These are phyloP conservation scores for Parochlus steinenii DNA, from an alignment of 2,888 invertebrate species.

Conservation along the genomic window DNA sequence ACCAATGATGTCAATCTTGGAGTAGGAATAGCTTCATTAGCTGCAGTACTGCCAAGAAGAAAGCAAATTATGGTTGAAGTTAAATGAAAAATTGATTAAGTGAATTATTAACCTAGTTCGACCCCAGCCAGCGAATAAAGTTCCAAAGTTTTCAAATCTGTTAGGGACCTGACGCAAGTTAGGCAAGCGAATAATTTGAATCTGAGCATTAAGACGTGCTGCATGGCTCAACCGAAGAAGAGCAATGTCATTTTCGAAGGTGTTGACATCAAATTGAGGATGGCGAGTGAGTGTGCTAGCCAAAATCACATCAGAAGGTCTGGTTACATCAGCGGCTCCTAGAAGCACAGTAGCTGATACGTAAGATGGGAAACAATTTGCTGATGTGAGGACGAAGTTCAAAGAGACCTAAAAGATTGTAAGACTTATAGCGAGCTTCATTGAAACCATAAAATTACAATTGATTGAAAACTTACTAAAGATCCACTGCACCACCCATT, in stretches of 20 bases:
- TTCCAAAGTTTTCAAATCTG: constrained; percentile 2
- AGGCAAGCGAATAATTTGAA: constrained; percentile 1
- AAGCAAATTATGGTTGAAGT: too few relatives aligned
- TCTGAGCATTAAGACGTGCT: not conserved
- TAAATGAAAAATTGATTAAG: too few relatives aligned
- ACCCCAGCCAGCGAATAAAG: constrained; percentile 1
- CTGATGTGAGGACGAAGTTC: constrained; percentile 2
- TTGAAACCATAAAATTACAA: too few relatives aligned
- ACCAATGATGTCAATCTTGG: not conserved
- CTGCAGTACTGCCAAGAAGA: too few relatives aligned
- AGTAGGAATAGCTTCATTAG: constrained; percentile 1
- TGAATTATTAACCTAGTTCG: too few relatives aligned
- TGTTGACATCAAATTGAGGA: not conserved
- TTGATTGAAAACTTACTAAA: too few relatives aligned
- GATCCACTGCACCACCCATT: constrained; percentile 5
- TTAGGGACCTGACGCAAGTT: not conserved
- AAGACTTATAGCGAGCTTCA: too few relatives aligned
- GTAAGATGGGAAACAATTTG: constrained; percentile 1
- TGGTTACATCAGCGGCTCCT: not conserved
- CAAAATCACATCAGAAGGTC: not conserved
- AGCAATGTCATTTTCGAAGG: not conserved
- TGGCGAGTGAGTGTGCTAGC: not conserved
- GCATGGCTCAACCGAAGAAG: constrained; percentile 1
- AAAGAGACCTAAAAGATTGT: too few relatives aligned
- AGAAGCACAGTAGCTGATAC: constrained; percentile 2